phyloP scores from a whole-genome alignment of 1,140 invertebrate genomes.

The Hyposmocoma kahamanoa region DNA sequence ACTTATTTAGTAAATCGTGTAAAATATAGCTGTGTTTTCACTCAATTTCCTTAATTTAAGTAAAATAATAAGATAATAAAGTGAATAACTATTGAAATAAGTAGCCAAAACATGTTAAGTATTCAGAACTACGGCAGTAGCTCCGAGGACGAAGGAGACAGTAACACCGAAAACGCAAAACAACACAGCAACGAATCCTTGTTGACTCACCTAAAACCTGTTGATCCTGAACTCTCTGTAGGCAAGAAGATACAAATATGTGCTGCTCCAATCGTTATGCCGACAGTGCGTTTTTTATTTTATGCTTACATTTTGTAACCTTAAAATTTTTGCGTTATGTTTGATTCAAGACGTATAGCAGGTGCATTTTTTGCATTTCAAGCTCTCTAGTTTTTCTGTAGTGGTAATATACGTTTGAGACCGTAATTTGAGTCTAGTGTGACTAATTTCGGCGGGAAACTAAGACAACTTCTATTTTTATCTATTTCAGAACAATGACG shows the following conservation, averaged over 20 bases:
- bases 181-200: slow-evolving; percentile 56
- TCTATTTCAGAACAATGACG: slow-evolving; percentile 55
- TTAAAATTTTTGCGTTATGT: neutral
- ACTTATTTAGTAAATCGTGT: too few relatives aligned
- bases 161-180: slow-evolving; percentile 45
- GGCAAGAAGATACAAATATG: slow-evolving; percentile 79
- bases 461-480: neutral
- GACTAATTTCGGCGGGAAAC: too few relatives aligned
- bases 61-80: too few relatives aligned
- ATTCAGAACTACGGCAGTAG: slow-evolving; percentile 80
- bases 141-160: slow-evolving; percentile 72
- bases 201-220: slow-evolving; percentile 74
- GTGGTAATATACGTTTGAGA: too few relatives aligned
- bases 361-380: too few relatives aligned
- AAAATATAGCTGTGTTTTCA: too few relatives aligned
- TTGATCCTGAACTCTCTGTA: slow-evolving; percentile 66
- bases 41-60: too few relatives aligned
- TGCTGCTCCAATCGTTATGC: slow-evolving; percentile 85
- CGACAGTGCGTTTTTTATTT: slow-evolving; percentile 75
- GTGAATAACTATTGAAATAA: too few relatives aligned
- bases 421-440: too few relatives aligned
- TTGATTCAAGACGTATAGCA: too few relatives aligned
- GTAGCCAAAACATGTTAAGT: slow-evolving; percentile 78
- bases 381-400: too few relatives aligned
- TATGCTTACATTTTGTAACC: neutral